phyloP scores from a whole-genome alignment of 2,888 invertebrate genomes.

The Polyommatus icarus region DNA sequence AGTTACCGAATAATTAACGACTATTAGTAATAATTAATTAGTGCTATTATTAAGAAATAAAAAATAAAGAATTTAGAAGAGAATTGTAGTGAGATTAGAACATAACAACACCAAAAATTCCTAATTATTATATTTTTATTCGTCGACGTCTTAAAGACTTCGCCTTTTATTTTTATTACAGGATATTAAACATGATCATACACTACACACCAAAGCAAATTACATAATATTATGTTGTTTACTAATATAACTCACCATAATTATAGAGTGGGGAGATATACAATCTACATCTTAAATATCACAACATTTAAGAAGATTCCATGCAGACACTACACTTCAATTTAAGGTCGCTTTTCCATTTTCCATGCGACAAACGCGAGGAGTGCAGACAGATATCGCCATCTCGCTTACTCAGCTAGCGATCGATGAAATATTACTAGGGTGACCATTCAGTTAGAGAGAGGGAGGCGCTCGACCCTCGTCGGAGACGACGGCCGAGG shows the following conservation, averaged over 20 bases:
- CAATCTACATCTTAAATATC: constrained; percentile 24
- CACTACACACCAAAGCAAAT: not conserved
- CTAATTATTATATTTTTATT: not conserved
- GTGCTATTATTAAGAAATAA: not conserved
- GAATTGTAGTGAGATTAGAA: not conserved
- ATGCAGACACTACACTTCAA: constrained; percentile 48
- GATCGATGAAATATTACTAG: constrained; percentile 69
- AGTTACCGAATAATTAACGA: not conserved
- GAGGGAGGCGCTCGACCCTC: too few relatives aligned
- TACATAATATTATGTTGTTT: constrained; percentile 13
- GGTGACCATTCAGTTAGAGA: constrained; percentile 65
- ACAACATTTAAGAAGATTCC: constrained; percentile 39
- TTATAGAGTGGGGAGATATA: not conserved
- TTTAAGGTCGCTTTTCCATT: constrained; percentile 67
- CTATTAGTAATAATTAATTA: not conserved
- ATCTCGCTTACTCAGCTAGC: constrained; percentile 60
- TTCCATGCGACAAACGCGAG: constrained; percentile 73
- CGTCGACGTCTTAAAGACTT: not conserved
- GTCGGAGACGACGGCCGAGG: too few relatives aligned
- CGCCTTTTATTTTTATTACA: not conserved
- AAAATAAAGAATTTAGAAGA: not conserved
- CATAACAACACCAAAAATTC: not conserved
- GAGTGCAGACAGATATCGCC: constrained; percentile 54
- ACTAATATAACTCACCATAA: constrained; percentile 10
- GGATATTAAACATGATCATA: not conserved